phyloP scores from a whole-genome alignment of 2,113 vertebrate genomes.

The Rhinolophus ferrumequinum region DNA sequence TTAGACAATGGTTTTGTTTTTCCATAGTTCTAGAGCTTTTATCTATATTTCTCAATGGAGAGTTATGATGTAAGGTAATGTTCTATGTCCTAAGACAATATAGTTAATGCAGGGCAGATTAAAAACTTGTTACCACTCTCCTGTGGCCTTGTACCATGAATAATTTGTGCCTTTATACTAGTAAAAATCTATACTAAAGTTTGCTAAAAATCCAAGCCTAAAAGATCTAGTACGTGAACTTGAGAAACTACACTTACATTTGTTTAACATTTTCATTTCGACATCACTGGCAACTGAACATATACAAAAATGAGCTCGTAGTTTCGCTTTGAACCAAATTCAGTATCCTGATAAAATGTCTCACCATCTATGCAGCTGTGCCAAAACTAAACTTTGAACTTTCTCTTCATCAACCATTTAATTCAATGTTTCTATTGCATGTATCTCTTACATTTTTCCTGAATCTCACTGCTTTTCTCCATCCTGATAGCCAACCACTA shows the following conservation, averaged over 20 bases:
- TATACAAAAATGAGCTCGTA: not conserved
- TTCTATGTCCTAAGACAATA: not conserved
- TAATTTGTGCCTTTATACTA: not conserved
- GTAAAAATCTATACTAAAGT: not conserved
- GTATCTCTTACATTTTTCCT: not conserved
- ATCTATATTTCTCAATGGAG: not conserved
- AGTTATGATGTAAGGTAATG: not conserved
- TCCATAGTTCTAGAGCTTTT: not conserved
- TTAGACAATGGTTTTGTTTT: not conserved
- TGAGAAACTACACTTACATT: not conserved
- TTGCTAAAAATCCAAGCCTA: not conserved
- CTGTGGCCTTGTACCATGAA: not conserved
- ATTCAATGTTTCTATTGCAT: not conserved
- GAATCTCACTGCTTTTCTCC: not conserved
- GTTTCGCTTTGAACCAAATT: not conserved
- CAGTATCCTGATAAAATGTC: not conserved
- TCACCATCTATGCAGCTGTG: not conserved
- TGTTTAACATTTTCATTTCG: not conserved
- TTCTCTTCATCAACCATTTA: not conserved
- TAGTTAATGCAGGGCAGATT: not conserved
- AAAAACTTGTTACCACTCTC: not conserved
- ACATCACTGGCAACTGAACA: not conserved
- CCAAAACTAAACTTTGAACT: not conserved
- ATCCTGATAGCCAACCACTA: too few species aligned
- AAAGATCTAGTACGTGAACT: not conserved